Evolutionary conservation across 1,140 invertebrate genomes (phyloP), one percentile per base, ranked within the genome.

Genomic region (Calosoma granatense): DNA sequence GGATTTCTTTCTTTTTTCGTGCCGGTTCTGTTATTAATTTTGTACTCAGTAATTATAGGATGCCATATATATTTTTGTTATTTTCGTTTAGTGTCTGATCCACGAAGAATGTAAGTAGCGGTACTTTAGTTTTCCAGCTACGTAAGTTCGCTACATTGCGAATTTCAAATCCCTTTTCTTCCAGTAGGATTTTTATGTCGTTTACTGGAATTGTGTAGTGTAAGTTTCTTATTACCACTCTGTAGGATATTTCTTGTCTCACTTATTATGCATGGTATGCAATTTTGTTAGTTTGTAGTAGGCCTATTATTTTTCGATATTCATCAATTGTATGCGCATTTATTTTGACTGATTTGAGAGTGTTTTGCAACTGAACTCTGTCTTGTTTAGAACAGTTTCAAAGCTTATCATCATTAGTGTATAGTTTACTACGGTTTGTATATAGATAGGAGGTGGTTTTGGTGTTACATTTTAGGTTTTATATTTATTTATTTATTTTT

Each of bases 11-110:
- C 22, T 63, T 60, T 56, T 65, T 64, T n/a, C 43, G 53, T 4
- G 66, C 67, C 1, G 67, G 56, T 63, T 72, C 66, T 14, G 67
- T 22, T 56, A 54, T 61, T 6, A 73, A 61, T 60, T 63, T 63
- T 2, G 58, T 60, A 47, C 71, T 64, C 1, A 60, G 20, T 1
- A 73, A 54, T 12, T 61, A 15, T 51, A 67, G 60, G 4, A 69
- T 53, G 11, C 68, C 61, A 51, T 68, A 72, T 3, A 73, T 68
- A 19, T 71, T 61, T 58, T 65, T 63, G 53, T 72, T 73, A 12
- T 69, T 72, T 6, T 60, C 59, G 14, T 56, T 54, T n/a, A 63
- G 66, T 57, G 67, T 60, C 21, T 73, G 22, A 53, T 72, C 66
- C 11, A 72, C 56, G 55, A 64, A 69, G 52, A 71, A 72, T 53